Conservation (phyloP, 2,113 vertebrate genomes). For the Haemorhous mexicanus region DNA sequence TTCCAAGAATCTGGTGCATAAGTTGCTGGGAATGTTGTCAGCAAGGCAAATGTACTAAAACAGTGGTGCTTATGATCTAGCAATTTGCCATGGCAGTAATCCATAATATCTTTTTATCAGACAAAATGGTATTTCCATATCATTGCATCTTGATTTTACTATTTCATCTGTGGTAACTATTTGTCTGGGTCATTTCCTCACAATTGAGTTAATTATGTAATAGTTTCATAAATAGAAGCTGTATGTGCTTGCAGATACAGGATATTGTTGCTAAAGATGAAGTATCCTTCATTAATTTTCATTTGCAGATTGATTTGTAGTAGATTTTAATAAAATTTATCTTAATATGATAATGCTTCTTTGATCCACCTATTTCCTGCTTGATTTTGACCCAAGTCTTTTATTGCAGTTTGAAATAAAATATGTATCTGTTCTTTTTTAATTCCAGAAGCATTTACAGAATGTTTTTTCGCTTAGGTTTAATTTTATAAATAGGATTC, state of each 20-base stretch:
- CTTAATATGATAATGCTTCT: slow-evolving; percentile 47
- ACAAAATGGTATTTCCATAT: background rate
- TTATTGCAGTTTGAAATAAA: slow-evolving; percentile 28
- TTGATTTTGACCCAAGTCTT: slow-evolving; percentile 52
- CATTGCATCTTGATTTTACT: background rate
- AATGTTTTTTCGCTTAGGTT: background rate
- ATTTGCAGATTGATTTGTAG: slow-evolving; percentile 53
- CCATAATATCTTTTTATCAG: background rate
- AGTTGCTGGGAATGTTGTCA: background rate
- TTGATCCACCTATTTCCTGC: slow-evolving; percentile 51
- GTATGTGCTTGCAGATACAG: slow-evolving; percentile 18
- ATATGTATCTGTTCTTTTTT: slow-evolving; percentile 24
- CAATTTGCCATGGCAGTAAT: background rate
- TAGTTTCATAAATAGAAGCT: slow-evolving; percentile 59
- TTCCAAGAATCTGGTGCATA: background rate
- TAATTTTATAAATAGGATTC: background rate
- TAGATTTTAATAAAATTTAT: slow-evolving; percentile 69
- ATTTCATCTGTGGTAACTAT: background rate
- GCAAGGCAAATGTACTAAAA: background rate
- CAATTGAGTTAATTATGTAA: slow-evolving; percentile 60
- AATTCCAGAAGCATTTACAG: slow-evolving; percentile 2
- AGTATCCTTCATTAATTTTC: slow-evolving; percentile 54
- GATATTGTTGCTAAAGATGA: slow-evolving; percentile 50
- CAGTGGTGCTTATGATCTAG: background rate
- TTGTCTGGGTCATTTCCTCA: slow-evolving; percentile 47